phyloP scores from a whole-genome alignment of 2,113 vertebrate genomes.

The Scomber scombrus region DNA sequence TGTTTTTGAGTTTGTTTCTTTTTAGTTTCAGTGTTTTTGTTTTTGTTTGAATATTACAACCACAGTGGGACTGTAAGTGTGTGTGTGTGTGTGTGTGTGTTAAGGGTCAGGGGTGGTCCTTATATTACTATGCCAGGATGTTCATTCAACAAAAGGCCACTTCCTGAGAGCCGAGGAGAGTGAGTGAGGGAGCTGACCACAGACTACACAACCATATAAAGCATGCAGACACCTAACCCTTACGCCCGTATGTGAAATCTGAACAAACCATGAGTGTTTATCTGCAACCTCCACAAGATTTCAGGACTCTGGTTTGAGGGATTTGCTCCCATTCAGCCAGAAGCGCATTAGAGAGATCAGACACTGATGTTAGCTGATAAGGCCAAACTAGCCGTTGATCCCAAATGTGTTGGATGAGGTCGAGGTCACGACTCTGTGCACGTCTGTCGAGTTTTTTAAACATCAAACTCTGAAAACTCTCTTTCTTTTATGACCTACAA shows the following conservation, averaged over 20 bases:
- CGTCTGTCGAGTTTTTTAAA: background rate
- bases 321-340: background rate
- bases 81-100: conserved; percentile 1
- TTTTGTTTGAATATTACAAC: background rate
- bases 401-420: background rate
- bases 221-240: background rate
- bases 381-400: background rate
- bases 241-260: background rate
- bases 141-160: conserved; percentile 70
- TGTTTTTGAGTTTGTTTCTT: background rate
- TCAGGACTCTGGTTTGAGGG: background rate
- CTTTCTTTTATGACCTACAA: too few relatives aligned
- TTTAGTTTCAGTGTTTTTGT: background rate
- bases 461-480: background rate
- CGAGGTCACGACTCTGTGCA: background rate
- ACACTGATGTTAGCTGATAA: background rate
- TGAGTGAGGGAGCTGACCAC: background rate
- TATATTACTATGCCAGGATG: conserved; percentile 73
- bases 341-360: background rate
- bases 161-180: conserved; percentile 51
- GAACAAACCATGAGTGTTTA: background rate
- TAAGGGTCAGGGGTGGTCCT: background rate
- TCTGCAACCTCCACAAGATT: background rate
- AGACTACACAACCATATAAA: background rate
- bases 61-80: background rate